Evolutionary conservation across 2,888 invertebrate genomes (phyloP), one percentile per base, ranked within the genome.

Genomic region (Trachelus troglodyta): DNA sequence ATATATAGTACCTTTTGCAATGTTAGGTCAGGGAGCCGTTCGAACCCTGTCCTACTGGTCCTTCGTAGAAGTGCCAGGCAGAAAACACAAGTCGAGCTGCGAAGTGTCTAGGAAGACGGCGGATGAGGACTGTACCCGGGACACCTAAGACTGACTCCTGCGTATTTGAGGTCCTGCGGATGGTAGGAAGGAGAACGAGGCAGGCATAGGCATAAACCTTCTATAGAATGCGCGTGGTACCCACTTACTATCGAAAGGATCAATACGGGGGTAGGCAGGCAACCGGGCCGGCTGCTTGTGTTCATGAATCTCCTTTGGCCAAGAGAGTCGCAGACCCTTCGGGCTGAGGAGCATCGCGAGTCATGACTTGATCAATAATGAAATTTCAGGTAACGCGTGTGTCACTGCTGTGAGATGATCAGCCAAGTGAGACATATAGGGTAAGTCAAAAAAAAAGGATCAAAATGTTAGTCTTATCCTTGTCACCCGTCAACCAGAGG

Each of bases 181-280:
- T 56, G 23, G 56, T 56, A 56, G 56, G 56, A 56, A 56, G 56
- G 56, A 56, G 23, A 56, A 23, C 56, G 75, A 71, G 69, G n/a
- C 37, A 35, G 34, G 40, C 31, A 35, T 74, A 76, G 69, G 31
- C 69, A 34, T 69, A 68, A 71, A 76, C 69, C 73, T 74, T 76
- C 77, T 75, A 71, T 83, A 84, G 81, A 85, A 85, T 84, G 84
- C 84, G 84, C 83, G 83, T 83, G 83, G 84, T 87, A 85, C 83
- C 83, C 85, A 86, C 86, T 88, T 88, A 87, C 86, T 87, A 87
- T 88, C 88, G 88, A 87, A 86, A 88, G 87, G 87, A 88, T 88
- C 88, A 88, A 88, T 87, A 88, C 88, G 78, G 84, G 86, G 84
- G 56, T 6, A 23, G 85, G 87, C 86, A 84, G 87, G 87, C 85